A percentile compares a stretch with the other conserved stretches of the same genome.
phyloP scores from a whole-genome alignment of 1,140 invertebrate species.

The Sarcophaga bullata region DNA sequence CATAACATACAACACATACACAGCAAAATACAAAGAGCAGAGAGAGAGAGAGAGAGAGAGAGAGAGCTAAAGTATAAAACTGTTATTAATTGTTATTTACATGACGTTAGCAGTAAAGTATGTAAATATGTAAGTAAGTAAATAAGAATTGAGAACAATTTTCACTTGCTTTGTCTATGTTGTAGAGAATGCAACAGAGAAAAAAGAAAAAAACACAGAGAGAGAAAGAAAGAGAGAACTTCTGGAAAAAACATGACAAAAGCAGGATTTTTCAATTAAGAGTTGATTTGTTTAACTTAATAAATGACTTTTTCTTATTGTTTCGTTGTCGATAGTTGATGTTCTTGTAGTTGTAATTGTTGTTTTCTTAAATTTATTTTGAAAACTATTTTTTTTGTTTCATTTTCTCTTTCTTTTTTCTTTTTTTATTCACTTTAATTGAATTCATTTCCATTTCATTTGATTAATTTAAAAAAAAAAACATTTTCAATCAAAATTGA shows the following conservation, averaged over 20 bases:
- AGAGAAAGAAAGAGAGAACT: no score
- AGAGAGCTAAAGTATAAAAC: not conserved
- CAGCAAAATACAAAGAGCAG: no score
- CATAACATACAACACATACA: no score
- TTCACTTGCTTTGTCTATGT: not conserved
- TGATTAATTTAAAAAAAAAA: not conserved
- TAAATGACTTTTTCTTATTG: not conserved
- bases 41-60: no score
- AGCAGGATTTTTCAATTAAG: constrained; percentile 19
- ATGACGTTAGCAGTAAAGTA: not conserved
- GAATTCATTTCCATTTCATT: no score
- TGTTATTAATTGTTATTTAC: not conserved
- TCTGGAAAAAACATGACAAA: not conserved
- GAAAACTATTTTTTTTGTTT: not conserved
- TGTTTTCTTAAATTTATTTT: constrained; percentile 1
- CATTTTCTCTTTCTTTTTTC: not conserved
- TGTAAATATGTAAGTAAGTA: not conserved
- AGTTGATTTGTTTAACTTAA: not conserved
- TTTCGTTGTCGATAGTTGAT: no score
- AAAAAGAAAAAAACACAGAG: no score
- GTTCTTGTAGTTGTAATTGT: no score
- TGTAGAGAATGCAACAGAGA: not conserved
- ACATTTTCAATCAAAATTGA: not conserved
- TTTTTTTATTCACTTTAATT: not conserved
- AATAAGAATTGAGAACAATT: not conserved